phyloP scores from a whole-genome alignment of 2,113 vertebrate species.

The Lamprotornis superbus region DNA sequence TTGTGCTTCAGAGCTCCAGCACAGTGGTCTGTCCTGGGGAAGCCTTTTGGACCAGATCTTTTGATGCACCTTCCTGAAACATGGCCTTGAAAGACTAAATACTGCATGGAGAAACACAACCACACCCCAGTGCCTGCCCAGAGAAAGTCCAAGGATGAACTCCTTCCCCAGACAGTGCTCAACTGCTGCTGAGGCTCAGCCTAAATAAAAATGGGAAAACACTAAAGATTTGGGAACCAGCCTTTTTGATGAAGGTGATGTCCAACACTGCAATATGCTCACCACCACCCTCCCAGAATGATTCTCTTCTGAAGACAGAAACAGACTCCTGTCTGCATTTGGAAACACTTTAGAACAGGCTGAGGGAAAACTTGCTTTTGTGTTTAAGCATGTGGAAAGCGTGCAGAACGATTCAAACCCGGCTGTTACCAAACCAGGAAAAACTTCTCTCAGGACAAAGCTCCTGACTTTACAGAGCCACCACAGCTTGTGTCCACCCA shows the following conservation, averaged over 20 bases:
- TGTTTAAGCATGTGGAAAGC: not conserved
- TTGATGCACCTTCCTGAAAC: not conserved
- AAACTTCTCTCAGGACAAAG: not conserved
- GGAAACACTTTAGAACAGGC: not conserved
- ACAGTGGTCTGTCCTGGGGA: not conserved
- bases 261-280: not conserved
- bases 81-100: not conserved
- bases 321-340: not conserved
- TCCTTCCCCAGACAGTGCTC: not conserved
- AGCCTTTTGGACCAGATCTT: not conserved
- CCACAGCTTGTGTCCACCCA: not conserved
- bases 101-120: not conserved
- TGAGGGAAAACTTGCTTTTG: not conserved
- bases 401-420: not conserved
- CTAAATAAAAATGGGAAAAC: not conserved
- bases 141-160: not conserved
- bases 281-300: not conserved
- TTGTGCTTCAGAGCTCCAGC: not conserved
- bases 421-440: no score
- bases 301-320: not conserved
- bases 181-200: not conserved
- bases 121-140: fast-evolving
- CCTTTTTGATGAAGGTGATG: not conserved
- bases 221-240: not conserved
- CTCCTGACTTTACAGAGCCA: no score